These are phyloP conservation scores for Cyprinodon diabolis DNA, from an alignment of 2,797 vertebrate genomes.

Conservation along the genomic window DNA sequence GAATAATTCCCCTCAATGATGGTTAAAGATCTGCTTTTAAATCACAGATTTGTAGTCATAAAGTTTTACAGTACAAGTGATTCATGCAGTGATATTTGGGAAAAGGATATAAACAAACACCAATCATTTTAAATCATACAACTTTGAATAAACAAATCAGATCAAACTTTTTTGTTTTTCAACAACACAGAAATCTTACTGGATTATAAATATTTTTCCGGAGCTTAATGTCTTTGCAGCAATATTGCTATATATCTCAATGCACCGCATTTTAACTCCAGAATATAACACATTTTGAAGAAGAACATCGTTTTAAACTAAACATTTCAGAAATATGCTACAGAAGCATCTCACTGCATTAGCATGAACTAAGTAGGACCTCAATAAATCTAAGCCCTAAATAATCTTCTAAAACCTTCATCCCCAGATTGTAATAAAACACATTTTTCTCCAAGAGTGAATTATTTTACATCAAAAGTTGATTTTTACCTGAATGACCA, in stretches of 20 bases:
- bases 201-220: background rate
- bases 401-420: background rate
- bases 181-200: background rate
- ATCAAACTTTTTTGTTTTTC: background rate
- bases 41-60: background rate
- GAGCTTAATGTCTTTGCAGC: background rate
- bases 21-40: background rate
- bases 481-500: slow-evolving; percentile 91
- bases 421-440: background rate
- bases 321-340: background rate
- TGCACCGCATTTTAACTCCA: background rate
- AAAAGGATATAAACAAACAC: background rate
- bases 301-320: too few species aligned
- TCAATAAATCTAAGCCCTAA: background rate
- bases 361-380: background rate
- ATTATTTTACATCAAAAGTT: background rate
- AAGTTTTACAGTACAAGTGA: background rate
- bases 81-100: background rate
- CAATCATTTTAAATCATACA: background rate
- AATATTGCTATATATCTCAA: background rate
- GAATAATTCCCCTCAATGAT: background rate
- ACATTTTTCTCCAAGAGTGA: background rate
- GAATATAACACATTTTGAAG: background rate
- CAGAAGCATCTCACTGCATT: background rate
- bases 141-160: background rate